Evolutionary conservation across 2,888 invertebrate species (phyloP).

Genomic region (Thalpophila matura): DNA sequence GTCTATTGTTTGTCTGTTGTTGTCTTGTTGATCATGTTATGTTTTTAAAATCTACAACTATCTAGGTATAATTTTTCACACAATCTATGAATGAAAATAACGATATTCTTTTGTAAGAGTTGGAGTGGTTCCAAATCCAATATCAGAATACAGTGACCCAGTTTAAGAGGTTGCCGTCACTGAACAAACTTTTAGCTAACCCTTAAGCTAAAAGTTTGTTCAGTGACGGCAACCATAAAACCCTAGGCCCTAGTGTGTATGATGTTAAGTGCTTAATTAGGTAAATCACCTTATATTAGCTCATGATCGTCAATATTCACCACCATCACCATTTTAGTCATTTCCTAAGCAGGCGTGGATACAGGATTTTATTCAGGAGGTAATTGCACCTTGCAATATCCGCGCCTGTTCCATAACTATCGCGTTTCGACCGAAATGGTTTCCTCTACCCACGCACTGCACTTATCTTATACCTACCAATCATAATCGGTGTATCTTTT

Average conservation of each 20-base stretch:
- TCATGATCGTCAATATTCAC: constrained; percentile 1
- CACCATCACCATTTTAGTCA: too few relatives aligned
- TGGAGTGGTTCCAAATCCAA: constrained; percentile 55
- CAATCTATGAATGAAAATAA: constrained; percentile 18
- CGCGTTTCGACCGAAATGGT: too few relatives aligned
- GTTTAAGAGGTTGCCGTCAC: constrained; percentile 9
- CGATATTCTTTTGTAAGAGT: constrained; percentile 28
- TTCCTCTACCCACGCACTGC: too few relatives aligned
- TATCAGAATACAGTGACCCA: constrained; percentile 38
- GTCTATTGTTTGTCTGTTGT: too few relatives aligned
- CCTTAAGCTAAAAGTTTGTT: constrained; percentile 16
- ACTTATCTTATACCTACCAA: too few relatives aligned
- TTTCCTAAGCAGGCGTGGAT: too few relatives aligned
- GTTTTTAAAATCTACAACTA: constrained; percentile 32
- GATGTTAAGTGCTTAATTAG: constrained; percentile 2
- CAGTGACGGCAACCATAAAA: neutral
- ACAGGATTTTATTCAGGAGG: too few relatives aligned
- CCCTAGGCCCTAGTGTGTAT: neutral
- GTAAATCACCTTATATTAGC: neutral
- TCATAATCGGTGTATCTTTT: neutral
- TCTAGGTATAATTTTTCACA: constrained; percentile 18
- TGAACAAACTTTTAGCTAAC: constrained; percentile 13
- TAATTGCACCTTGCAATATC: too few relatives aligned
- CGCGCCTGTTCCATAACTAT: too few relatives aligned
- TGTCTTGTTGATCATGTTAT: too few relatives aligned